Evolutionary conservation across 2,888 invertebrate genomes (phyloP), one percentile per base, ranked within the genome.

Genomic region (Melinaea marsaeus): DNA sequence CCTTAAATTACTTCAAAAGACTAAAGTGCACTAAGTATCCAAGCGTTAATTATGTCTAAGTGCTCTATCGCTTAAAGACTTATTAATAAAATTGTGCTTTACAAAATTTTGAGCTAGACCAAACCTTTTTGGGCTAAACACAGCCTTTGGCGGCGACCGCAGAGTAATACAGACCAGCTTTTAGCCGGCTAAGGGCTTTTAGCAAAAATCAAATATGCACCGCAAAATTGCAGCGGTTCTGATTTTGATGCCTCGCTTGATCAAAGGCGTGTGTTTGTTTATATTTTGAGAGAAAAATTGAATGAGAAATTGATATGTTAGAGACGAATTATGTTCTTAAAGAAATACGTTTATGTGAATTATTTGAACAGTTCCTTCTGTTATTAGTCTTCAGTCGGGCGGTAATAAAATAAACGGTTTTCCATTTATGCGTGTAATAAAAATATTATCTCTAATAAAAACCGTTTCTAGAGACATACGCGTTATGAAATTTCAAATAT

Each of bases 141-240:
- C 65, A 62, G 68, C 71, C 72, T 74, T 71, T 71, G 68, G 69
- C 61, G 64, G 69, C 66, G 64, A 71, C 73, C 74, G 70, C 74
- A 69, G 66, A 63, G 68, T 69, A 69, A 68, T 71, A 70, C 66
- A 67, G 64, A 51, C 68, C 68, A 69, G 74, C 75, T 75, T 75
- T 74, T 74, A 74, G 74, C 65, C 42, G 66, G 66, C 62, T 66
- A 58, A 68, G 69, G 66, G 72, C 71, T 71, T 75, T 74, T 72
- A 72, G 67, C 69, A 72, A 72, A 72, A 72, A 72, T 69, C 67
- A 65, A 69, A 69, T 69, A 70, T 69, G 65, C 64, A 63, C 61
- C 60, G 61, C 51, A 56, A 57, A 62, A 62, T 57, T 59, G 59
- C 59, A 48, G 55, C 54, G 61, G 42, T 51, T 58, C 51, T 59